phyloP scores from a whole-genome alignment of 2,888 invertebrate genomes.

The Hirtodrosophila alboralis region DNA sequence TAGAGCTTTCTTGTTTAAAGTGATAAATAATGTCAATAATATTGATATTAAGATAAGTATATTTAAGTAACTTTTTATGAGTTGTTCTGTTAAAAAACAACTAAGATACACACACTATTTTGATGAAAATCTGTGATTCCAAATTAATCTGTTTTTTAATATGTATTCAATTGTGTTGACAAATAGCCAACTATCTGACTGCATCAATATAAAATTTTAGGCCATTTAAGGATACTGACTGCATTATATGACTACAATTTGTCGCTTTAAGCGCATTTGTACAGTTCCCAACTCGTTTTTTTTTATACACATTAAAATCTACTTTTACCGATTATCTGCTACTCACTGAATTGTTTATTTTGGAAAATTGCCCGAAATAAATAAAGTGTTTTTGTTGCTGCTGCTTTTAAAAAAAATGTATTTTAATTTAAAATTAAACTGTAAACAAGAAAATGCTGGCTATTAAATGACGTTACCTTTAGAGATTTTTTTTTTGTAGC shows the following conservation, averaged over 20 bases:
- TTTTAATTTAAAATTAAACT: conserved; percentile 69
- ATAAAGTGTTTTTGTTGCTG: conserved; percentile 28
- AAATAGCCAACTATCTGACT: not conserved
- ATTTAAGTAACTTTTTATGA: too few species aligned
- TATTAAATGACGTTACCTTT: conserved; percentile 57
- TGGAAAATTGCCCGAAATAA: conserved; percentile 61
- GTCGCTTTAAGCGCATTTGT: conserved; percentile 11
- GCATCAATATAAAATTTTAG: too few species aligned
- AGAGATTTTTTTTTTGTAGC: conserved; percentile 47
- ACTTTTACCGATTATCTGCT: conserved; percentile 40
- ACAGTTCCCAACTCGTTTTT: conserved; percentile 31
- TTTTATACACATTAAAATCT: conserved; percentile 44
- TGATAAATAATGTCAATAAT: too few species aligned
- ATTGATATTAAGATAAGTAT: too few species aligned
- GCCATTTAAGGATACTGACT: conserved; percentile 10
- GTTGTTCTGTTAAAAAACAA: too few species aligned
- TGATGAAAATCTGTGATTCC: too few species aligned
- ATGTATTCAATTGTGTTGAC: not conserved
- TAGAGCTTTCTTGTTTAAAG: too few species aligned
- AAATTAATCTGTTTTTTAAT: too few species aligned
- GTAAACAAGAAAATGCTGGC: conserved; percentile 57
- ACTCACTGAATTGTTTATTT: conserved; percentile 49
- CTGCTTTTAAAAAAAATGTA: conserved; percentile 53
- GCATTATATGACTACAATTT: conserved; percentile 26
- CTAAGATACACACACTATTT: too few species aligned